Evolutionary conservation across 2,797 vertebrate species (phyloP), one percentile per base, ranked within the genome.

Genomic region (Microcaecilia unicolor): DNA sequence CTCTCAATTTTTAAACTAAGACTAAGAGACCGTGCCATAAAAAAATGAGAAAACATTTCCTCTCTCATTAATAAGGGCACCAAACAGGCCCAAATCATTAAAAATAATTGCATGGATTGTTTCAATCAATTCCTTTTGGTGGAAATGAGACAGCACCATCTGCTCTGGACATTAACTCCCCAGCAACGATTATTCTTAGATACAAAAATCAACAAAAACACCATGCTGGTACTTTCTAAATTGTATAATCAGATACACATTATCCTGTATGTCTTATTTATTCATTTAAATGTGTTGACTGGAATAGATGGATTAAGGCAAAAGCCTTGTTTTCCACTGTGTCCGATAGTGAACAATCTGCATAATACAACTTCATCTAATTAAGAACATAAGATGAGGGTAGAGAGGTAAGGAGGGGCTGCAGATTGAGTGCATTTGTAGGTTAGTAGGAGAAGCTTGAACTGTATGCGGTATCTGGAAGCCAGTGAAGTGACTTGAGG

Each of bases 61-160:
- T 78, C 66, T 70, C 72, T 79, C 76, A 78, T 81, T 78, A 81
- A 71, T 64, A 76, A 55, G 69, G 81, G 72, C 68, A 55, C 67
- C 45, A 30, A 57, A 76, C 53, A 67, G 74, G 58, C 64, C n/a
- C n/a, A n/a, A n/a, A n/a, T n/a, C 61, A 79, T 80, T 78, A 79
- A 80, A 83, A 81, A 79, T 79, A 80, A 80, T 74, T 78, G 72
- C 72, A 72, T 54, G 61, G 71, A 76, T 78, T 63, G 72, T 74
- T 70, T 80, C 66, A 52, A 65, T 70, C 70, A 62, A 70, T 78
- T 80, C 62, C 74, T 74, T 74, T 66, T 69, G 59, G 61, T 78
- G 70, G 67, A 74, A 78, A 76, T 72, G 71, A 80, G 69, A 72
- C 58, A 67, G 72, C 58, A 67, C 75, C 76, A 83, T 80, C 76